Percentiles rank a stretch among this genome's conserved stretches.
These are phyloP conservation scores for Pyralis farinalis DNA, from an alignment of 2,888 invertebrate genomes.

Conservation along the genomic window DNA sequence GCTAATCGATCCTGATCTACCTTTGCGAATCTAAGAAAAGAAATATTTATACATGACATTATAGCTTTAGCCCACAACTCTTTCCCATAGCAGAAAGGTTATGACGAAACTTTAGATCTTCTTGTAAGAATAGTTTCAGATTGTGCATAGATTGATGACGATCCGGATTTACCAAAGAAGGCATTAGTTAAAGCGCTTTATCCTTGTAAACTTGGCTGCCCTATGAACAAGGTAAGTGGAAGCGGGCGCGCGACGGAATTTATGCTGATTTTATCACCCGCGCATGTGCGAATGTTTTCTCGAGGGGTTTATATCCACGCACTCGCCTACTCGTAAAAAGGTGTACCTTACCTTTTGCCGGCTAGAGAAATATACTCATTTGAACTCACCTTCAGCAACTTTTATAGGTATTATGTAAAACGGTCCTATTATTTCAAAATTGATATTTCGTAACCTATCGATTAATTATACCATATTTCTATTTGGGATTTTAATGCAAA, in stretches of 20 bases:
- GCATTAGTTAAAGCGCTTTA: not conserved
- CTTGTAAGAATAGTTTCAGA: not conserved
- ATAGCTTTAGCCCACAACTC: too few relatives aligned
- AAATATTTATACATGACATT: too few relatives aligned
- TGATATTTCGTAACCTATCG: too few relatives aligned
- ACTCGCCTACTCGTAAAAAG: constrained; percentile 13
- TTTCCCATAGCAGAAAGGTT: too few relatives aligned
- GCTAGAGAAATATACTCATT: constrained; percentile 3
- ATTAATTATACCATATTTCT: too few relatives aligned
- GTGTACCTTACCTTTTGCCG: constrained; percentile 11
- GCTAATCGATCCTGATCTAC: too few relatives aligned
- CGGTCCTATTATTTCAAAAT: too few relatives aligned
- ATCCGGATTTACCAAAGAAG: not conserved
- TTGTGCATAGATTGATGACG: not conserved
- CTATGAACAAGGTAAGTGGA: constrained; percentile 11
- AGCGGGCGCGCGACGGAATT: constrained; percentile 15
- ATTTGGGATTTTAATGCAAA: too few relatives aligned
- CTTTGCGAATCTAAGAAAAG: too few relatives aligned
- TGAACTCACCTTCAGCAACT: not conserved
- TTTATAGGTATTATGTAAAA: not conserved
- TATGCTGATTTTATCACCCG: constrained; percentile 19
- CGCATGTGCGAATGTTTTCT: constrained; percentile 15
- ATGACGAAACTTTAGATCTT: too few relatives aligned
- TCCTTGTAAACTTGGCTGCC: not conserved
- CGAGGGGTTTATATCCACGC: constrained; percentile 8